phyloP scores from a whole-genome alignment of 2,797 vertebrate genomes.

The Pelodytes ibericus region DNA sequence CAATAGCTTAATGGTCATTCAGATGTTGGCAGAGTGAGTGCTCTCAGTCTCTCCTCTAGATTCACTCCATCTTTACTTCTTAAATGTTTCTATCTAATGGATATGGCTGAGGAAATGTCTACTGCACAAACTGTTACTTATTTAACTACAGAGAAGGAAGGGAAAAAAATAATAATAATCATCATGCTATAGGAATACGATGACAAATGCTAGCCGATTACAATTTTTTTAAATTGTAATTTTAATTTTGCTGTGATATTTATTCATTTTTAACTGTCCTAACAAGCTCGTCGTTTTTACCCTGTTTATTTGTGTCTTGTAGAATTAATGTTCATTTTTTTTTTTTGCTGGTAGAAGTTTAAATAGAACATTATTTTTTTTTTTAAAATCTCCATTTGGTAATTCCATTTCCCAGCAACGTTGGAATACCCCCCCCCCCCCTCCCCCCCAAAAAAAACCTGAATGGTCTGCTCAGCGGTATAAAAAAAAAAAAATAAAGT shows the following conservation, averaged over 20 bases:
- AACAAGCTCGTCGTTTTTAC: conserved; percentile 79
- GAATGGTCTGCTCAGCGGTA: conserved; percentile 90
- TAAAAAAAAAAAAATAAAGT: conserved; percentile 86
- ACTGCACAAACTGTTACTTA: conserved; percentile 82
- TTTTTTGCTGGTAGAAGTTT: conserved; percentile 79
- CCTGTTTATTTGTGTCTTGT: conserved; percentile 87
- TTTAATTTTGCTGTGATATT: too few species aligned
- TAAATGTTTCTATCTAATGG: conserved; percentile 97
- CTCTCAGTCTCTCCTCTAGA: conserved; percentile 96
- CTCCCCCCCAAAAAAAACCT: conserved; percentile 76
- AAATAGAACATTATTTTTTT: too few species aligned
- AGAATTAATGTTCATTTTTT: conserved; percentile 82
- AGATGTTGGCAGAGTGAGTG: conserved; percentile 93
- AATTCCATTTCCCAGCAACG: conserved; percentile 88
- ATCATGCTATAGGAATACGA: conserved; percentile 66
- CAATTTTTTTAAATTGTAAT: conserved; percentile 82
- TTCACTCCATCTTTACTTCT: conserved; percentile 89
- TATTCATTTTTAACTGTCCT: too few species aligned
- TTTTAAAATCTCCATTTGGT: conserved; percentile 76
- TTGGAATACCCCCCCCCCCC: conserved; percentile 79
- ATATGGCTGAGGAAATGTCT: conserved; percentile 73
- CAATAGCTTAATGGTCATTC: conserved; percentile 99
- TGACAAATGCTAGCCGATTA: too few species aligned
- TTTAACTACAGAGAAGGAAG: conserved; percentile 72
- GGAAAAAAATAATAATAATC: conserved; percentile 68